Conservation (phyloP, 2,888 invertebrate genomes). For the Volucella inanis region DNA sequence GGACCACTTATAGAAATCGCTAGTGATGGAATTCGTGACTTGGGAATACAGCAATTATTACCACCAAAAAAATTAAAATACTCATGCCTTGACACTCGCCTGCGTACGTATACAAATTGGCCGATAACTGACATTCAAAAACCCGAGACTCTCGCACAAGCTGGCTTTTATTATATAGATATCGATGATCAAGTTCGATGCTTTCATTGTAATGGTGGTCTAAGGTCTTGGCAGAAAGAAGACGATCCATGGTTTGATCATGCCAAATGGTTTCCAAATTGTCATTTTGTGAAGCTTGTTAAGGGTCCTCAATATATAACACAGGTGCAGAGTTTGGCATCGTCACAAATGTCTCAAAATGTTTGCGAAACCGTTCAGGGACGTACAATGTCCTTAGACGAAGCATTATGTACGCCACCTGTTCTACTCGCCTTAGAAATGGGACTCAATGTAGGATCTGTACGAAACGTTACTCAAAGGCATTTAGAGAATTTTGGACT, state of each 20-base stretch:
- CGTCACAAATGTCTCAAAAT: conserved; percentile 65
- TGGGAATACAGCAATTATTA: conserved; percentile 84
- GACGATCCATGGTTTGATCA: conserved; percentile 98
- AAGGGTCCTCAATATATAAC: conserved; percentile 92
- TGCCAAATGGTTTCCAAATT: conserved; percentile 95
- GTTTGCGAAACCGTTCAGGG: conserved; percentile 53
- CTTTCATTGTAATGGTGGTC: conserved; percentile 96
- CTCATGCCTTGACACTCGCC: conserved; percentile 87
- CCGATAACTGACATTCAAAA: conserved; percentile 89
- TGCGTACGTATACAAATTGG: conserved; percentile 90
- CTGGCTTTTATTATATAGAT: conserved; percentile 94
- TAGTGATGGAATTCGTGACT: conserved; percentile 84
- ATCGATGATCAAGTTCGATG: conserved; percentile 90
- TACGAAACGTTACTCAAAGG: conserved; percentile 85
- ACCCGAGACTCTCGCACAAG: conserved; percentile 90
- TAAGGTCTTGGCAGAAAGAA: conserved; percentile 94
- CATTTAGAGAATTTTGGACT: conserved; percentile 85
- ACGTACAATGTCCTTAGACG: conserved; percentile 79
- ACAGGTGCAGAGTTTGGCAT: conserved; percentile 79
- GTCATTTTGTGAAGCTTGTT: conserved; percentile 91
- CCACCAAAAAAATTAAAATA: conserved; percentile 87
- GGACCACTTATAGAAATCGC: conserved; percentile 83
- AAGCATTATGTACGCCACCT: conserved; percentile 83
- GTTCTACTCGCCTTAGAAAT: conserved; percentile 85
- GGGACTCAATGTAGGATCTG: conserved; percentile 85